phyloP scores from a whole-genome alignment of 2,113 vertebrate species.

The Halichoerus grypus region DNA sequence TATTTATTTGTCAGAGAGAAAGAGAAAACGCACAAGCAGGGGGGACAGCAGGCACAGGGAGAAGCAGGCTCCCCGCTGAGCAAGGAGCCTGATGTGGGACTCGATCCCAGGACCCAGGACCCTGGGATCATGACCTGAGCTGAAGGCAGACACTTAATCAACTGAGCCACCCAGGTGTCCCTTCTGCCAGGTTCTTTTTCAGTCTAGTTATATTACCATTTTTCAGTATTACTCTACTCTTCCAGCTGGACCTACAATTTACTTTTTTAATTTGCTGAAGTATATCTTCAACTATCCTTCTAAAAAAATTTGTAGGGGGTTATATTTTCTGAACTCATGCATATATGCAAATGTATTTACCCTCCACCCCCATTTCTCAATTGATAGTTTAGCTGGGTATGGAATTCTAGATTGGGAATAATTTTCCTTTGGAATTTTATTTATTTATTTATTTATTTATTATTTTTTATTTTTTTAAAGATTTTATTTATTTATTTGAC shows the following conservation, averaged over 20 bases:
- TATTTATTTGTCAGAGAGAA: neutral
- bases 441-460: too few species aligned
- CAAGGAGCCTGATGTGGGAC: neutral
- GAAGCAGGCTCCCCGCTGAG: neutral
- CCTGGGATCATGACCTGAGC: neutral
- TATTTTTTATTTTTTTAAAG: too few species aligned
- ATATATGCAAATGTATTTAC: neutral
- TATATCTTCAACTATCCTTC: conserved; percentile 16
- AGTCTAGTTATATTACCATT: neutral
- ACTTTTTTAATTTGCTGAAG: neutral
- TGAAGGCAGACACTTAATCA: neutral
- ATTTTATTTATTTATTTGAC: too few species aligned
- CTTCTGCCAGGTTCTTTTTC: neutral
- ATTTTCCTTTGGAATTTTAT: conserved; percentile 15
- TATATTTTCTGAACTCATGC: neutral
- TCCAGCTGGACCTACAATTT: neutral
- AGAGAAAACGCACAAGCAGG: neutral
- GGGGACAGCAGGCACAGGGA: neutral
- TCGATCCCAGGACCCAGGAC: neutral
- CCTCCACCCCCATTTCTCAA: neutral
- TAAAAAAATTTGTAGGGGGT: neutral
- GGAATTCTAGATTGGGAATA: conserved; percentile 24
- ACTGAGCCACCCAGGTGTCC: neutral
- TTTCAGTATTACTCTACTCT: neutral
- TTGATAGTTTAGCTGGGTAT: neutral